These are phyloP conservation scores for Apeltes quadracus DNA, from an alignment of 2,113 vertebrate species.

Conservation along the genomic window DNA sequence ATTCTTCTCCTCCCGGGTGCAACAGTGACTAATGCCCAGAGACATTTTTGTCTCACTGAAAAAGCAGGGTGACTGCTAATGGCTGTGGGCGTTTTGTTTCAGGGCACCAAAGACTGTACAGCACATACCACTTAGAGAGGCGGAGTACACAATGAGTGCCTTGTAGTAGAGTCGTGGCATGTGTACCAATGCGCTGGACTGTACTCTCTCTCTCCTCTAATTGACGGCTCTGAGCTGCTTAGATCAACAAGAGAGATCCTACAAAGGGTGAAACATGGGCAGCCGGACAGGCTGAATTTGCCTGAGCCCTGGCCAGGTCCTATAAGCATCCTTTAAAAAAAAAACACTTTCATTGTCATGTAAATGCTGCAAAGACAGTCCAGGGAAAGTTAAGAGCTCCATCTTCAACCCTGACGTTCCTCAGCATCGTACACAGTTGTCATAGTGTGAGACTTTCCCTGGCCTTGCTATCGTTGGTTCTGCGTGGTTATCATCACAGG, in stretches of 20 bases:
- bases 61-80: conserved; percentile 69
- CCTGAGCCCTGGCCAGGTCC: conserved; percentile 6
- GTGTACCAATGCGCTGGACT: conserved; percentile 71
- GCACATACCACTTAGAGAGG: conserved; percentile 71
- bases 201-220: conserved; percentile 71
- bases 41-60: conserved; percentile 68
- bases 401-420: background rate
- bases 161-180: conserved; percentile 73
- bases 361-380: conserved; percentile 31
- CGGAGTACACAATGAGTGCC: conserved; percentile 74
- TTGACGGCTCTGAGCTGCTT: conserved; percentile 69
- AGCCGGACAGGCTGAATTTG: conserved; percentile 38
- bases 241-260: conserved; percentile 64
- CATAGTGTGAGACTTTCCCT: conserved; percentile 54
- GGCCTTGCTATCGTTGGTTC: conserved; percentile 40
- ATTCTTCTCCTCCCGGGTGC: conserved; percentile 71
- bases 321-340: background rate
- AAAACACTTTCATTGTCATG: conserved; percentile 56
- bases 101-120: conserved; percentile 67
- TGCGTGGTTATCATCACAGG: conserved; percentile 58
- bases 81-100: conserved; percentile 75
- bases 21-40: conserved; percentile 74
- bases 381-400: conserved; percentile 23
- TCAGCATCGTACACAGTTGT: conserved; percentile 26
- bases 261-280: conserved; percentile 66